These are phyloP conservation scores for Hetaerina americana DNA, from an alignment of 1,140 invertebrate species.

Conservation along the genomic window DNA sequence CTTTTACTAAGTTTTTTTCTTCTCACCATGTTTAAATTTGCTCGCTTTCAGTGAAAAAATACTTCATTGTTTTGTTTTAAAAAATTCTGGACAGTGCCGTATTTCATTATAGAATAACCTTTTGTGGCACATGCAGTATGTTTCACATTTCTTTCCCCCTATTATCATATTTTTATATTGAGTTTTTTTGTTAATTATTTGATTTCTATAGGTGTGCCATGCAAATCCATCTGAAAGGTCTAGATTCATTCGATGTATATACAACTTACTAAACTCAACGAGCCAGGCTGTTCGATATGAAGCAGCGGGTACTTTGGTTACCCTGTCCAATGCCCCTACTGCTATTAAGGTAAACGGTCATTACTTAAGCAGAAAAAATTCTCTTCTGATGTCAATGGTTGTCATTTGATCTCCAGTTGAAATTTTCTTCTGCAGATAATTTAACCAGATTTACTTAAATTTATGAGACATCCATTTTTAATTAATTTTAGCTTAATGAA, in stretches of 20 bases:
- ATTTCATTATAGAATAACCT: too few species aligned
- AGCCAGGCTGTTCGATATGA: constrained; percentile 96
- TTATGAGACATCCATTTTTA: too few species aligned
- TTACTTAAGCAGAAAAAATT: neutral
- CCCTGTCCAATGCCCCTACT: constrained; percentile 88
- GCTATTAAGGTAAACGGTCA: constrained; percentile 69
- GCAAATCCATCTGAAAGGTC: constrained; percentile 93
- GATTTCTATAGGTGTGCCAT: constrained; percentile 71
- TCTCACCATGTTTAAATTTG: neutral
- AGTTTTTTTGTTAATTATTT: too few species aligned
- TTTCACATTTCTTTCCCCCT: too few species aligned
- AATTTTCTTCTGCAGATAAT: neutral
- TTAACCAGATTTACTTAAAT: too few species aligned
- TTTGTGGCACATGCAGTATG: too few species aligned
- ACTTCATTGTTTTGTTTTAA: too few species aligned
- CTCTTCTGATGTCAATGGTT: neutral
- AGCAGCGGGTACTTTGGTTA: constrained; percentile 99
- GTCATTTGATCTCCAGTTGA: neutral
- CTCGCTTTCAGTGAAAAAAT: constrained; percentile 2
- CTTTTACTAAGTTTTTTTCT: too few species aligned
- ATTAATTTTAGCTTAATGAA: too few species aligned
- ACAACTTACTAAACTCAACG: constrained; percentile 90
- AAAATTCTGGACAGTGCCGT: too few species aligned
- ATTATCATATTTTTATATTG: too few species aligned
- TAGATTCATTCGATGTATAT: constrained; percentile 95